These are phyloP conservation scores for Batillaria attramentaria DNA, from an alignment of 1,140 invertebrate species.

Conservation along the genomic window DNA sequence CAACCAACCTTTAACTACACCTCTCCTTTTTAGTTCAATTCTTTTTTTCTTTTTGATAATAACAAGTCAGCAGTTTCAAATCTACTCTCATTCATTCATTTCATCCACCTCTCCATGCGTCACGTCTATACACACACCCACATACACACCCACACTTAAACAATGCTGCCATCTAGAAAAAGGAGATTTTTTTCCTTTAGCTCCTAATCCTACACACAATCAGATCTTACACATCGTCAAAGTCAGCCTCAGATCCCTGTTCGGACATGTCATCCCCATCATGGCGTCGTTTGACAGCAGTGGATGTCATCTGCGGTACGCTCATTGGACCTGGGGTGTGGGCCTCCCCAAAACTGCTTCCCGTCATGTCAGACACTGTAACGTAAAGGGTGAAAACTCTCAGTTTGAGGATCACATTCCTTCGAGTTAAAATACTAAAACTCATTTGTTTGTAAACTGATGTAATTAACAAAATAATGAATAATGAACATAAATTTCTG, in stretches of 20 bases:
- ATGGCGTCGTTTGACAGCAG: conserved; percentile 56
- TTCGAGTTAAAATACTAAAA: no score
- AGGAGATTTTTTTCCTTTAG: not conserved
- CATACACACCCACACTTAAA: conserved; percentile 9
- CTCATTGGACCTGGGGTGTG: conserved; percentile 71
- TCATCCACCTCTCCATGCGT: not conserved
- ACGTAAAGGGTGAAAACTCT: not conserved
- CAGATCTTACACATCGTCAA: conserved; percentile 62
- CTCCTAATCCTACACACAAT: conserved; percentile 5
- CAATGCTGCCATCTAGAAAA: not conserved
- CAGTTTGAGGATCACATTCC: no score
- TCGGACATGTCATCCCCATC: conserved; percentile 56
- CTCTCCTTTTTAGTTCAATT: not conserved
- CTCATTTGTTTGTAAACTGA: no score
- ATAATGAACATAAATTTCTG: no score
- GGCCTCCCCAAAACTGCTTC: conserved; percentile 40
- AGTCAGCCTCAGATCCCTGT: conserved; percentile 66
- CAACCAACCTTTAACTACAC: no score
- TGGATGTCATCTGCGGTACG: conserved; percentile 54
- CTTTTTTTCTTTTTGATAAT: not conserved
- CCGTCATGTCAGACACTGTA: conserved; percentile 32
- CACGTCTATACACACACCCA: not conserved
- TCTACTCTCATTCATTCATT: not conserved
- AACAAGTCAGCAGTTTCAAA: not conserved
- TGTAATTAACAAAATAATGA: no score